Evolutionary conservation across 2,113 vertebrate genomes (phyloP).

Genomic region (Pseudorectes ferrugineus): DNA sequence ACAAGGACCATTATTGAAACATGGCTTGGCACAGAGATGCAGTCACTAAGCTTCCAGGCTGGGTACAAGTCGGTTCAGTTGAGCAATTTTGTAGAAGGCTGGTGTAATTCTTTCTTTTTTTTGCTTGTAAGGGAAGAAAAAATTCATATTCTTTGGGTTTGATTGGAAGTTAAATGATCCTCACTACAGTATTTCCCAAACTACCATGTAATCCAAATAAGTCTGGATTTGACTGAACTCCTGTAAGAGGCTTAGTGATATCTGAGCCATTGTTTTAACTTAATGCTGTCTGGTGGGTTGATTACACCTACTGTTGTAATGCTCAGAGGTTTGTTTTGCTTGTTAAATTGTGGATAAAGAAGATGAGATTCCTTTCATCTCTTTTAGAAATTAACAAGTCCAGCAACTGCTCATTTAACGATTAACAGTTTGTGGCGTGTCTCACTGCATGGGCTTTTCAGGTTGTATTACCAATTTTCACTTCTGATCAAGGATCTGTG

Average conservation of each 20-base stretch:
- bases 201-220: conserved; percentile 37
- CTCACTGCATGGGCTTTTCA: background rate
- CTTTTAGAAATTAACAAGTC: background rate
- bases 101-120: background rate
- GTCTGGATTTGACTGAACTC: conserved; percentile 27
- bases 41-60: background rate
- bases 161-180: conserved; percentile 23
- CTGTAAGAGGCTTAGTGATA: conserved; percentile 43
- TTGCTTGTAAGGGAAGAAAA: background rate
- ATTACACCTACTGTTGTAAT: background rate
- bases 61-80: background rate
- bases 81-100: conserved; percentile 10
- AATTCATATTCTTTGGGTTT: background rate
- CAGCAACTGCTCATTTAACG: background rate
- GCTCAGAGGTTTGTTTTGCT: background rate
- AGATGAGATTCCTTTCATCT: background rate
- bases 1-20: background rate
- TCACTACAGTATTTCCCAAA: conserved; percentile 17
- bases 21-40: background rate
- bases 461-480: background rate
- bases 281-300: conserved; percentile 1
- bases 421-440: background rate
- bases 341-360: background rate
- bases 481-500: background rate
- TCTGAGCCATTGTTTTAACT: conserved; percentile 38